Evolutionary conservation across 2,113 vertebrate species (phyloP).

Genomic region (Cheilinus undulatus): DNA sequence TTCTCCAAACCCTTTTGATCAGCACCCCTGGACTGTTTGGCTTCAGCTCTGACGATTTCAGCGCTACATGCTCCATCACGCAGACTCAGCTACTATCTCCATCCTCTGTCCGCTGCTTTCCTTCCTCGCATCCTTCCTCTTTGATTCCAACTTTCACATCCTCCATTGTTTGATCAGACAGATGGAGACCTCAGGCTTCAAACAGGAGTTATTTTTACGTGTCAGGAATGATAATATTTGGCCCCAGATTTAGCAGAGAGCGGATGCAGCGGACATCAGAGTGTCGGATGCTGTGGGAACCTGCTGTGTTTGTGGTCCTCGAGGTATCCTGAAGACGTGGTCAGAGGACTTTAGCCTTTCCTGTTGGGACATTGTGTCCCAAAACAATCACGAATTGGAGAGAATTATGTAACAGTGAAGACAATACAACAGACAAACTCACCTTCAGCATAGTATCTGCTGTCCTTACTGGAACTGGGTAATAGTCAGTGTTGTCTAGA

Average conservation of each 20-base stretch:
- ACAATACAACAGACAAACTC: no score
- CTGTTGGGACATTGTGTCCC: background rate
- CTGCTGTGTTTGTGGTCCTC: constrained; percentile 5
- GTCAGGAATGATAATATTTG: constrained; percentile 27
- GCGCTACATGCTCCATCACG: background rate
- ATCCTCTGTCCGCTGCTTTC: constrained; percentile 19
- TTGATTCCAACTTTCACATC: constrained; percentile 59
- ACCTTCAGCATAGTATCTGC: no score
- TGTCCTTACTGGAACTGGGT: no score
- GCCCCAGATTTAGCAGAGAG: background rate
- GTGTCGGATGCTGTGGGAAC: constrained; percentile 19
- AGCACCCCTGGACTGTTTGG: constrained; percentile 37
- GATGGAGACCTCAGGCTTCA: constrained; percentile 19
- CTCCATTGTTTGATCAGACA: constrained; percentile 34
- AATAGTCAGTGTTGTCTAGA: no score
- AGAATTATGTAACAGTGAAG: background rate
- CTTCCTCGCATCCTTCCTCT: constrained; percentile 63
- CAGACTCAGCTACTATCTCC: constrained; percentile 5
- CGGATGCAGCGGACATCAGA: background rate
- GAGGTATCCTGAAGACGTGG: constrained; percentile 29
- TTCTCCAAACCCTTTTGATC: constrained; percentile 33
- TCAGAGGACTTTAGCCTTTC: background rate
- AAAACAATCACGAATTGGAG: accelerated
- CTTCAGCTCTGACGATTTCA: constrained; percentile 51
- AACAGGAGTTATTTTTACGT: constrained; percentile 33